Conservation (phyloP, 23 tunicate genomes). For the Oikopleura albicans region DNA sequence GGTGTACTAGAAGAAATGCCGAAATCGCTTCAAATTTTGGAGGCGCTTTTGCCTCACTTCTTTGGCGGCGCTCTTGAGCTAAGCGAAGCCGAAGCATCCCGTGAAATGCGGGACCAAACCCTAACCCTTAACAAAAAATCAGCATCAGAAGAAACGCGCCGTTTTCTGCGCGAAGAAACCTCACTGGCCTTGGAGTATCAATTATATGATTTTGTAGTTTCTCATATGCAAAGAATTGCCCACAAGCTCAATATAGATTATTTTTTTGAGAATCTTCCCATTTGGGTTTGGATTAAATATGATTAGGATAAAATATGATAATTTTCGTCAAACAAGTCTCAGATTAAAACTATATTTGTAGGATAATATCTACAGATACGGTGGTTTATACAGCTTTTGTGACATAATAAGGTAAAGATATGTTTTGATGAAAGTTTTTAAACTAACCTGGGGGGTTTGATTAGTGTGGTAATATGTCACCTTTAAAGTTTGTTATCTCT, state of each 20-base stretch:
- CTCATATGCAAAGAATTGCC: conserved; percentile 5
- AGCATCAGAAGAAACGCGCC: conserved; percentile 33
- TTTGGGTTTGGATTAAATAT: too few relatives aligned
- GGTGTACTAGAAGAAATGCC: conserved; percentile 73
- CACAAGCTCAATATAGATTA: background rate
- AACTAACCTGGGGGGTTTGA: too few relatives aligned
- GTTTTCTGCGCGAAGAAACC: conserved; percentile 36
- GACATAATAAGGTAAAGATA: too few relatives aligned
- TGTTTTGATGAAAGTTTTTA: too few relatives aligned
- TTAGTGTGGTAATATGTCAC: too few relatives aligned
- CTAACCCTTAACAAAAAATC: conserved; percentile 33
- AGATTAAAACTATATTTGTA: too few relatives aligned
- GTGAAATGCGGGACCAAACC: conserved; percentile 38
- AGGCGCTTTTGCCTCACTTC: conserved; percentile 38
- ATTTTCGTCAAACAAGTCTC: too few relatives aligned
- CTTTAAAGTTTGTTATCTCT: too few relatives aligned
- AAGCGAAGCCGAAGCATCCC: conserved; percentile 28
- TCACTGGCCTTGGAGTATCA: conserved; percentile 66
- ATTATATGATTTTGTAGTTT: conserved; percentile 51
- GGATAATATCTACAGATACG: too few relatives aligned
- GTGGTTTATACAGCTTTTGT: too few relatives aligned
- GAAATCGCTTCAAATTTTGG: conserved; percentile 34
- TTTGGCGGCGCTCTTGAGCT: conserved; percentile 19
- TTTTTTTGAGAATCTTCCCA: too few relatives aligned
- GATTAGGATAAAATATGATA: too few relatives aligned